These are phyloP conservation scores for Staurois parvus DNA, from an alignment of 2,797 vertebrate species.

Conservation along the genomic window DNA sequence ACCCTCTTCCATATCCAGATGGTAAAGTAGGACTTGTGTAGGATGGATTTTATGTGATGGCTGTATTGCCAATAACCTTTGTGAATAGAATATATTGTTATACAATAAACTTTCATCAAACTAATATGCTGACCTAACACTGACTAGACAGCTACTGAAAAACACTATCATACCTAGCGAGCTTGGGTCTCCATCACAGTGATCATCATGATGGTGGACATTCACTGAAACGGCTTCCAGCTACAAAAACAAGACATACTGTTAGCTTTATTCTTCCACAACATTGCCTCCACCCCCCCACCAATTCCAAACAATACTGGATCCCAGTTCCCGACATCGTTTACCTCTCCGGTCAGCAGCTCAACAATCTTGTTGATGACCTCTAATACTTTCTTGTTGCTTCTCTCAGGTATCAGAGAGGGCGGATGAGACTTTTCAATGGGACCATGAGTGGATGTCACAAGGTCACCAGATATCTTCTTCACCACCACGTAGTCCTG, in stretches of 20 bases:
- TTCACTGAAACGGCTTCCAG: background rate
- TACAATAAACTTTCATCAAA: no score
- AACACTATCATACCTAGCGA: background rate
- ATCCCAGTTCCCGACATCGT: background rate
- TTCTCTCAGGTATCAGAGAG: background rate
- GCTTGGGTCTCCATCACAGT: background rate
- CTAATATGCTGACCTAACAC: background rate
- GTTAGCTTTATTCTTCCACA: background rate
- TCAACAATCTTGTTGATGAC: background rate
- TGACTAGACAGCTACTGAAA: background rate
- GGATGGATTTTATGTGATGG: no score
- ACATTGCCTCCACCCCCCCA: no score
- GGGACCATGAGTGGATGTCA: background rate
- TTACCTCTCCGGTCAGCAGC: conserved; percentile 10
- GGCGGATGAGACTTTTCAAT: background rate
- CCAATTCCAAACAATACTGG: no score
- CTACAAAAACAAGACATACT: background rate
- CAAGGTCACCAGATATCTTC: background rate
- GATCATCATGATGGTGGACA: background rate
- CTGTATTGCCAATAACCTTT: no score
- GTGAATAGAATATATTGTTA: no score
- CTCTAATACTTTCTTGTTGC: background rate
- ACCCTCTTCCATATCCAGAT: no score
- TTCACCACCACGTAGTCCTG: conserved; percentile 9
- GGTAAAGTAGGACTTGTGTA: no score